phyloP scores from a whole-genome alignment of 2,113 vertebrate genomes.

The Hippolais icterina region DNA sequence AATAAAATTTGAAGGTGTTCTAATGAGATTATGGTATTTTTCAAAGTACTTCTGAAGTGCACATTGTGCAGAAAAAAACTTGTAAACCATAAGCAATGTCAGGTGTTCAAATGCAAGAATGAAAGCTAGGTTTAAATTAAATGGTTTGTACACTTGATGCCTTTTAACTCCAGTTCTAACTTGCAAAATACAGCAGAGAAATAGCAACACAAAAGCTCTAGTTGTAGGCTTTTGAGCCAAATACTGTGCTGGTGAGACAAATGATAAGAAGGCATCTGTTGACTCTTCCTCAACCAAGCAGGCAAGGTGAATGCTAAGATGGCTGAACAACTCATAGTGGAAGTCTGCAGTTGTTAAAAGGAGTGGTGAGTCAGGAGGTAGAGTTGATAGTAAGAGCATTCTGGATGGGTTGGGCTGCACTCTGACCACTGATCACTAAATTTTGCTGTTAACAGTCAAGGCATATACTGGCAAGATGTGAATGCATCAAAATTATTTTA shows the following conservation, averaged over 20 bases:
- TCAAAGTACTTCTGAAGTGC: constrained; percentile 28
- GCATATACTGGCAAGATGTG: background rate
- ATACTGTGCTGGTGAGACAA: background rate
- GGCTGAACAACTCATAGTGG: background rate
- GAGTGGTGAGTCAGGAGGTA: background rate
- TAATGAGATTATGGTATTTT: constrained; percentile 48
- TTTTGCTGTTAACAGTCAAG: background rate
- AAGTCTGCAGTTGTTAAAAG: background rate
- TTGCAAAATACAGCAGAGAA: background rate
- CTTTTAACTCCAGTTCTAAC: background rate
- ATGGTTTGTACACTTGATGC: background rate
- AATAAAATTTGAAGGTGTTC: constrained; percentile 82
- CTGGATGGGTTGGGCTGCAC: background rate
- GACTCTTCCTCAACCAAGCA: background rate
- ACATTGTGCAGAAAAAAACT: background rate
- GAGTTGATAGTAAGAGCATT: background rate
- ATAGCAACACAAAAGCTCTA: background rate
- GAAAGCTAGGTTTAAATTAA: background rate
- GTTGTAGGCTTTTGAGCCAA: background rate
- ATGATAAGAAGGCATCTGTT: background rate
- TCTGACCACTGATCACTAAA: background rate
- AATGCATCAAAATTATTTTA: background rate
- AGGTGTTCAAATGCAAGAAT: background rate
- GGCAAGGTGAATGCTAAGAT: background rate
- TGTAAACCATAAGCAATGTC: background rate